Evolutionary conservation across 2,888 invertebrate genomes (phyloP).

Genomic region (Aromia moschata): DNA sequence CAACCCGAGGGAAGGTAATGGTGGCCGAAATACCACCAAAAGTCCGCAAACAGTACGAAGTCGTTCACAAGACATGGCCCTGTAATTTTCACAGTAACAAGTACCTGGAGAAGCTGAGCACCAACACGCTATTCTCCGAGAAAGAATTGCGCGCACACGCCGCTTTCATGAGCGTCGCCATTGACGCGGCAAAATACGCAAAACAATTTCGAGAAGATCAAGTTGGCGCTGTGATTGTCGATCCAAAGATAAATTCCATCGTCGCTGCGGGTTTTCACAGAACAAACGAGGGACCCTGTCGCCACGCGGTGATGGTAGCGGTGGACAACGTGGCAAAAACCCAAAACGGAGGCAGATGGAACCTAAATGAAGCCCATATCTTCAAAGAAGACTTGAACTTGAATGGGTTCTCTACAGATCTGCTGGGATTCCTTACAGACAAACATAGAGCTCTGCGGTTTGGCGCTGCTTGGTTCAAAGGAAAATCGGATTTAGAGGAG

Average conservation of each 20-base stretch:
- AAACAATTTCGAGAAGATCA: slow-evolving; percentile 38
- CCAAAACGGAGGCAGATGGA: slow-evolving; percentile 83
- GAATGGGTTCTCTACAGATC: slow-evolving; percentile 62
- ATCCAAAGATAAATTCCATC: slow-evolving; percentile 72
- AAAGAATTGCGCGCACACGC: slow-evolving; percentile 68
- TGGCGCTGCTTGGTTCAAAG: slow-evolving; percentile 63
- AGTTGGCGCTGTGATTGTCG: slow-evolving; percentile 74
- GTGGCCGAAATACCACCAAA: slow-evolving; percentile 73
- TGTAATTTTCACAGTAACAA: slow-evolving; percentile 85
- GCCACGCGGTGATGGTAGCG: slow-evolving; percentile 87
- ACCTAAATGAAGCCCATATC: slow-evolving; percentile 25
- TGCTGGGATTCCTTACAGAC: slow-evolving; percentile 45
- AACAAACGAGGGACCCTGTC: slow-evolving; percentile 72
- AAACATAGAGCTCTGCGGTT: slow-evolving; percentile 42
- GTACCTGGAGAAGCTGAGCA: slow-evolving; percentile 73
- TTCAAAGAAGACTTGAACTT: slow-evolving; percentile 35
- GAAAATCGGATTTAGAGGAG: slow-evolving; percentile 54
- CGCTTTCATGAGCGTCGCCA: slow-evolving; percentile 68
- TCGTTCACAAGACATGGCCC: slow-evolving; percentile 76
- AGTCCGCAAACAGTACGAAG: slow-evolving; percentile 73
- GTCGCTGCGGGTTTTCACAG: slow-evolving; percentile 75
- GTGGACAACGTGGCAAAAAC: slow-evolving; percentile 85
- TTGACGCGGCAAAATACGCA: slow-evolving; percentile 65
- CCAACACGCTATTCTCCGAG: slow-evolving; percentile 69
- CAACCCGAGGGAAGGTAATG: slow-evolving; percentile 61